These are phyloP conservation scores for Cryptoleucopteryx plumbea DNA, from an alignment of 2,113 vertebrate species.

Conservation along the genomic window DNA sequence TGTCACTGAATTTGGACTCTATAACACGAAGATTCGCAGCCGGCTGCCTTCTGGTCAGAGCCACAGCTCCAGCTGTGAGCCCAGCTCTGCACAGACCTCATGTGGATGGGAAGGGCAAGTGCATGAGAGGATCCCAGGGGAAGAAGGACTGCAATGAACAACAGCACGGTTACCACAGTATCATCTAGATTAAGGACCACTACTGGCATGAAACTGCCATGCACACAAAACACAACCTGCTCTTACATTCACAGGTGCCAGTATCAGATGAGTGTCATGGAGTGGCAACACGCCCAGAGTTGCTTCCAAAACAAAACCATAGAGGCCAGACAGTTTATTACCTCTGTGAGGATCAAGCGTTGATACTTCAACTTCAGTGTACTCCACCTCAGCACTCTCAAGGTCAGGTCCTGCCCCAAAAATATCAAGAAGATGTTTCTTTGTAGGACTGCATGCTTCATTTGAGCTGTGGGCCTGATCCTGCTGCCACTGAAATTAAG, in stretches of 20 bases:
- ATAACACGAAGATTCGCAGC: background rate
- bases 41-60: background rate
- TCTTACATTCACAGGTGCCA: background rate
- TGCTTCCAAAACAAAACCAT: background rate
- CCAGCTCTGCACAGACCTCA: background rate
- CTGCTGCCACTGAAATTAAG: slow-evolving; percentile 3
- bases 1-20: background rate
- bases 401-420: slow-evolving; percentile 71
- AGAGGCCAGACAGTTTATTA: slow-evolving; percentile 22
- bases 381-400: slow-evolving; percentile 72
- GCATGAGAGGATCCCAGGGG: background rate
- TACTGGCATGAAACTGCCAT: background rate
- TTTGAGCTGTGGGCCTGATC: slow-evolving; percentile 13
- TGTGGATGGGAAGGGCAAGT: background rate
- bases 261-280: background rate
- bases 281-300: background rate
- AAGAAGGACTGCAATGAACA: background rate
- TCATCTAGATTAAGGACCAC: background rate
- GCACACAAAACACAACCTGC: background rate
- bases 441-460: background rate
- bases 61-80: background rate
- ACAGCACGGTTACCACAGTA: background rate
- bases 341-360: slow-evolving; percentile 67
- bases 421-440: slow-evolving; percentile 64
- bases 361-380: slow-evolving; percentile 76